These are phyloP conservation scores for Sylvia borin DNA, from an alignment of 2,797 vertebrate species.

Conservation along the genomic window DNA sequence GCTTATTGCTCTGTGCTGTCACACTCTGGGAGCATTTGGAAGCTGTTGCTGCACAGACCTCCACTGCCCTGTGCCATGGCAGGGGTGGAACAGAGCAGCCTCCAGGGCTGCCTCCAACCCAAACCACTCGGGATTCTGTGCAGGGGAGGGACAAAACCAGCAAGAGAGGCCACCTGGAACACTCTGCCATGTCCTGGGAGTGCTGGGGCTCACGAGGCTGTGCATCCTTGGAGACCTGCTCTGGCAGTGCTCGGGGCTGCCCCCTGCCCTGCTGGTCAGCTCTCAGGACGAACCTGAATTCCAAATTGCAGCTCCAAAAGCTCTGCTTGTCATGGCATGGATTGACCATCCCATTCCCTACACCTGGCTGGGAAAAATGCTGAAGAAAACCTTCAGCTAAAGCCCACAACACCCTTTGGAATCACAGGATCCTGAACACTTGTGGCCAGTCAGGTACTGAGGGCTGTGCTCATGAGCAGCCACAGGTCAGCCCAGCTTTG, in stretches of 20 bases:
- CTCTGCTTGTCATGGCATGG: background rate
- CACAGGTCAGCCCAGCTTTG: background rate
- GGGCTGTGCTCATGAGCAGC: background rate
- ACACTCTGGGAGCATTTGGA: background rate
- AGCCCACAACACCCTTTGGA: background rate
- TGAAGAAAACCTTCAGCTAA: background rate
- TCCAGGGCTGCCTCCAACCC: background rate
- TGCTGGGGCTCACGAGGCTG: background rate
- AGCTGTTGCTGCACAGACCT: background rate
- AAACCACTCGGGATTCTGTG: background rate
- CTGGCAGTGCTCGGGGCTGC: background rate
- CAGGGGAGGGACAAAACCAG: background rate
- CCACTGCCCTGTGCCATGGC: background rate
- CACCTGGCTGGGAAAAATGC: background rate
- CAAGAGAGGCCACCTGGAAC: background rate
- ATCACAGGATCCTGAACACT: background rate
- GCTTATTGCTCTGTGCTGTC: background rate
- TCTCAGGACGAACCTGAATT: background rate
- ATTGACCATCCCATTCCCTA: background rate
- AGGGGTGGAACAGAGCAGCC: rapidly evolving
- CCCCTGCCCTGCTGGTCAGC: background rate
- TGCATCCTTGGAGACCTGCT: background rate
- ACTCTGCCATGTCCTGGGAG: rapidly evolving
- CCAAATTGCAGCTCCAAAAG: background rate
- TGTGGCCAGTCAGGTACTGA: background rate